These are phyloP conservation scores for Volucella inflata DNA, from an alignment of 2,888 invertebrate genomes.

Conservation along the genomic window DNA sequence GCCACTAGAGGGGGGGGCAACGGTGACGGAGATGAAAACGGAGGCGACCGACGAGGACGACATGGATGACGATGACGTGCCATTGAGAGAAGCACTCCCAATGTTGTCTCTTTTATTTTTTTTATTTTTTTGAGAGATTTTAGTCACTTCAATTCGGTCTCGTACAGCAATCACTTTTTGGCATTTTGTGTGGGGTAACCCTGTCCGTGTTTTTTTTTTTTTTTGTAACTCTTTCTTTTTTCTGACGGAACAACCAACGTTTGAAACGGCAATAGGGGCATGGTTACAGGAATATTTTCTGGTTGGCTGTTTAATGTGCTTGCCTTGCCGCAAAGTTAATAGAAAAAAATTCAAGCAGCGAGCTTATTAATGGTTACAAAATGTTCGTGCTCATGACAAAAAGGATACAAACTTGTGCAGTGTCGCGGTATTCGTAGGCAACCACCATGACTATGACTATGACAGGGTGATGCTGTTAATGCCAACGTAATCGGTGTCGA, in stretches of 20 bases:
- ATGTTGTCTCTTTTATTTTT: slow-evolving; percentile 10
- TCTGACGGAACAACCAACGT: slow-evolving; percentile 34
- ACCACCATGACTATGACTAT: slow-evolving; percentile 21
- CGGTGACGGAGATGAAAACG: neutral
- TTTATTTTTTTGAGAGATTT: slow-evolving; percentile 11
- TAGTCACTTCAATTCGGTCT: slow-evolving; percentile 42
- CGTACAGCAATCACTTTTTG: slow-evolving; percentile 41
- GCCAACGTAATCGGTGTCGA: slow-evolving; percentile 5
- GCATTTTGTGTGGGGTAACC: slow-evolving; percentile 23
- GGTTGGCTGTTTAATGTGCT: slow-evolving; percentile 4
- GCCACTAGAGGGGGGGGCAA: slow-evolving; percentile 49
- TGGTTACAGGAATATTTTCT: neutral
- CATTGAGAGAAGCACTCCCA: slow-evolving; percentile 35
- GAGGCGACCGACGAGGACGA: neutral
- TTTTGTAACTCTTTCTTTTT: slow-evolving; percentile 38
- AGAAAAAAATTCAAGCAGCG: slow-evolving; percentile 48
- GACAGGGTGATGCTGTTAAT: slow-evolving; percentile 55
- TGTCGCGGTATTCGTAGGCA: too few relatives aligned
- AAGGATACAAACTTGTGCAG: neutral
- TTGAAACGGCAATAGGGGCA: slow-evolving; percentile 5
- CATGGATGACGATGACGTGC: slow-evolving; percentile 10
- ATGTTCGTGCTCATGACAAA: slow-evolving; percentile 30
- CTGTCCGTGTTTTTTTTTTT: slow-evolving; percentile 15
- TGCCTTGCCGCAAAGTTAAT: slow-evolving; percentile 37
- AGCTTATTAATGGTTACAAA: slow-evolving; percentile 63